These are phyloP conservation scores for Daktulosphaira vitifoliae DNA, from an alignment of 1,140 invertebrate species.

Conservation along the genomic window DNA sequence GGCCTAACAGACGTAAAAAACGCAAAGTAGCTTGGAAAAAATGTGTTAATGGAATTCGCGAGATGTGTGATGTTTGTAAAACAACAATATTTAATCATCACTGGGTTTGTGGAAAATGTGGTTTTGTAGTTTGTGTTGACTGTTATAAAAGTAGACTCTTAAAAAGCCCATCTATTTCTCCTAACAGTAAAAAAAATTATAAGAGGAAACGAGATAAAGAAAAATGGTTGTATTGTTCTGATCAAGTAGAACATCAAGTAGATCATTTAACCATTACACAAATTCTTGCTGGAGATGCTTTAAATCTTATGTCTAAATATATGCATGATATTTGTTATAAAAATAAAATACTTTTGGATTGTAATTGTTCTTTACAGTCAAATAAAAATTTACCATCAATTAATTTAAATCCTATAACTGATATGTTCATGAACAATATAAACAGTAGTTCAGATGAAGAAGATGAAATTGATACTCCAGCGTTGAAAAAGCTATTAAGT, in stretches of 20 bases:
- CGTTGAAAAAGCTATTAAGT: background rate
- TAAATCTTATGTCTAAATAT: constrained; percentile 62
- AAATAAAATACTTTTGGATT: constrained; percentile 73
- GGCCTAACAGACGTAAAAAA: constrained; percentile 19
- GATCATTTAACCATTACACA: constrained; percentile 86
- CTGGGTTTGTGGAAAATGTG: constrained; percentile 95
- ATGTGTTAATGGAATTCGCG: constrained; percentile 85
- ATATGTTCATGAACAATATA: background rate
- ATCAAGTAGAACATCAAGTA: constrained; percentile 67
- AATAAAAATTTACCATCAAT: background rate
- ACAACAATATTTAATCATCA: constrained; percentile 97
- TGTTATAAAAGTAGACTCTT: constrained; percentile 60
- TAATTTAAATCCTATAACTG: background rate
- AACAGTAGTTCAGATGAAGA: background rate
- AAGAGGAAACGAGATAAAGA: constrained; percentile 50
- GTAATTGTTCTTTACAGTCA: constrained; percentile 52
- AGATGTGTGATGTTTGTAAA: constrained; percentile 97
- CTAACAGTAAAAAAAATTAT: too few species aligned
- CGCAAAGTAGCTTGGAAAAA: constrained; percentile 83
- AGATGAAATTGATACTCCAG: background rate
- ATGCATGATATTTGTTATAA: constrained; percentile 68
- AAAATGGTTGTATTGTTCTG: constrained; percentile 83
- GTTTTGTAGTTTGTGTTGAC: constrained; percentile 94
- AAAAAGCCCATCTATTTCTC: too few species aligned
- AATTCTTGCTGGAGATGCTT: constrained; percentile 82